Conservation (phyloP, 2,888 invertebrate genomes). For the Calephelis perditalis region DNA sequence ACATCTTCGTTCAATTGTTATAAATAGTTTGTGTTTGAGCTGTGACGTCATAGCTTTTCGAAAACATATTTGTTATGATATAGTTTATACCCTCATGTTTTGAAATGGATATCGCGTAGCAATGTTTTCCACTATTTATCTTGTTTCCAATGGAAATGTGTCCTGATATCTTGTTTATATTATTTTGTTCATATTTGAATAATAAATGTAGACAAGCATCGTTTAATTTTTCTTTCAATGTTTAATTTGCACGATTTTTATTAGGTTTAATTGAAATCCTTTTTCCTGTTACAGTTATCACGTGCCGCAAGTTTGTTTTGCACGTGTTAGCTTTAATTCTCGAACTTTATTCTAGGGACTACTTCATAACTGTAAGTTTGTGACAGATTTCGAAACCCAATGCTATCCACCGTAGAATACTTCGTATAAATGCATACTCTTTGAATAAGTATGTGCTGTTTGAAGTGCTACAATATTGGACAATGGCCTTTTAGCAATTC, state of each 20-base stretch:
- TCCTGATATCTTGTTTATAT: conserved; percentile 57
- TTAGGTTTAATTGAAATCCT: background rate
- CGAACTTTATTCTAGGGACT: too few species aligned
- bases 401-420: too few species aligned
- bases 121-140: conserved; percentile 70
- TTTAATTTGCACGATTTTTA: conserved; percentile 4
- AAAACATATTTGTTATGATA: conserved; percentile 68
- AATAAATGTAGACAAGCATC: background rate
- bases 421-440: too few species aligned
- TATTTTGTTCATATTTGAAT: conserved; percentile 40
- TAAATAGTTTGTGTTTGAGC: conserved; percentile 42
- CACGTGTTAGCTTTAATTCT: background rate
- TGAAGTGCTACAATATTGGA: too few species aligned
- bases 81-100: conserved; percentile 54
- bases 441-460: too few species aligned
- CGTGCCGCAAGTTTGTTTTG: background rate
- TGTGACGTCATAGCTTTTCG: conserved; percentile 53
- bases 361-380: too few species aligned
- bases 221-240: background rate
- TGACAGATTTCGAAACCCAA: too few species aligned
- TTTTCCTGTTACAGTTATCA: background rate
- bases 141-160: conserved; percentile 67
- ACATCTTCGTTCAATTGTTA: conserved; percentile 40
- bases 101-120: conserved; percentile 53
- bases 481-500: too few species aligned